Evolutionary conservation across 2,888 invertebrate species (phyloP).

Genomic region (Erpobdella octoculata): DNA sequence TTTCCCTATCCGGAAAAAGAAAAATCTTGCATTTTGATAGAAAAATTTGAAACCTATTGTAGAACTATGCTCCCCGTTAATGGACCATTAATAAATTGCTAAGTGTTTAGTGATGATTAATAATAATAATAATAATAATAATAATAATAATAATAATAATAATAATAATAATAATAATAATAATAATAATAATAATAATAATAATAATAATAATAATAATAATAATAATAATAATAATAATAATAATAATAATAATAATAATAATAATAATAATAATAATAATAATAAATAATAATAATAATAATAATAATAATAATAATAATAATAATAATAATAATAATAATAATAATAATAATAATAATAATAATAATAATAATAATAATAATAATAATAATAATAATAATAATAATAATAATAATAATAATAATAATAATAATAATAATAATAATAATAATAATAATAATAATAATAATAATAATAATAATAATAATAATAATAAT

Average conservation of each 20-base stretch:
- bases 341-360: not conserved
- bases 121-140: no score
- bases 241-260: not conserved
- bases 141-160: no score
- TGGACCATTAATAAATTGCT: no score
- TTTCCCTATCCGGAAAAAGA: no score
- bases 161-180: no score
- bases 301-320: not conserved
- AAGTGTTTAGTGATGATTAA: no score
- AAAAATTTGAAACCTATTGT: no score
- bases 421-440: not conserved
- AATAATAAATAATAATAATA: not conserved
- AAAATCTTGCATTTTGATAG: no score
- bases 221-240: not conserved
- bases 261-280: not conserved
- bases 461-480: not conserved
- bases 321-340: not conserved
- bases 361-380: not conserved
- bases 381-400: not conserved
- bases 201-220: no score
- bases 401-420: slow-evolving; percentile 12
- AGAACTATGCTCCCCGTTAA: no score
- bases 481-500: not conserved
- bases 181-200: no score
- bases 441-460: slow-evolving; percentile 10